These are phyloP conservation scores for Gulo gulo DNA, from an alignment of 2,113 vertebrate species.

Conservation along the genomic window DNA sequence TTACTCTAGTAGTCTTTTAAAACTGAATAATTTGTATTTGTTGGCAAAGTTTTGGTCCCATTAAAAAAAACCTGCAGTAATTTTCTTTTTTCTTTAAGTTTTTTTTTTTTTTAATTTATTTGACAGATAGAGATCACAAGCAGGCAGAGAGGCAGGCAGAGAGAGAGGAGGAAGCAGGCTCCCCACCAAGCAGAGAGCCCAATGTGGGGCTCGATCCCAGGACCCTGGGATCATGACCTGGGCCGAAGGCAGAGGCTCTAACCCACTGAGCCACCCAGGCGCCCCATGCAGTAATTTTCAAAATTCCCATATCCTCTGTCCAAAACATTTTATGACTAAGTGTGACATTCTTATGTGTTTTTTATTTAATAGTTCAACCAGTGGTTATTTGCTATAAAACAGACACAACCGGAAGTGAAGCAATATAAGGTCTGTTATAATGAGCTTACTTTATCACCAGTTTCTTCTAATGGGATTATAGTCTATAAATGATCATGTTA, in stretches of 20 bases:
- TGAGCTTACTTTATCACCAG: conserved; percentile 81
- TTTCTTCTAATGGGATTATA: conserved; percentile 83
- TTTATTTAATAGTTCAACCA: conserved; percentile 78
- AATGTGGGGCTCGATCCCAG: no score
- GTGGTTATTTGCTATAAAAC: conserved; percentile 75
- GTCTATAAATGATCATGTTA: conserved; percentile 83
- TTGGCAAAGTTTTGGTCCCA: conserved; percentile 53
- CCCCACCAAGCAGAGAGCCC: no score
- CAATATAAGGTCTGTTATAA: conserved; percentile 82
- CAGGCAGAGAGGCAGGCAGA: no score
- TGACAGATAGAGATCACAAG: no score
- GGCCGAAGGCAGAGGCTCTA: no score
- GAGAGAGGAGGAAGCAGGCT: no score
- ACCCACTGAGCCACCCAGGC: no score
- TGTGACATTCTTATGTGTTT: conserved; percentile 69
- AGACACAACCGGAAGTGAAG: conserved; percentile 72
- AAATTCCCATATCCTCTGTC: conserved; percentile 71
- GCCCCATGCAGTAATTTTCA: conserved; percentile 3
- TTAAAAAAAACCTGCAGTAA: conserved; percentile 65
- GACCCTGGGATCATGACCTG: no score
- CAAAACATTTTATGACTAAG: conserved; percentile 76
- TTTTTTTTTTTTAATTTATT: no score
- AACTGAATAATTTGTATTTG: conserved; percentile 16
- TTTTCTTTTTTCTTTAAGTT: not conserved
- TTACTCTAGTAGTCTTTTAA: not conserved